Base-by-base conservation (phyloP, 2,113 vertebrate species). In the Rhegmatorhina hoffmannsi region DNA sequence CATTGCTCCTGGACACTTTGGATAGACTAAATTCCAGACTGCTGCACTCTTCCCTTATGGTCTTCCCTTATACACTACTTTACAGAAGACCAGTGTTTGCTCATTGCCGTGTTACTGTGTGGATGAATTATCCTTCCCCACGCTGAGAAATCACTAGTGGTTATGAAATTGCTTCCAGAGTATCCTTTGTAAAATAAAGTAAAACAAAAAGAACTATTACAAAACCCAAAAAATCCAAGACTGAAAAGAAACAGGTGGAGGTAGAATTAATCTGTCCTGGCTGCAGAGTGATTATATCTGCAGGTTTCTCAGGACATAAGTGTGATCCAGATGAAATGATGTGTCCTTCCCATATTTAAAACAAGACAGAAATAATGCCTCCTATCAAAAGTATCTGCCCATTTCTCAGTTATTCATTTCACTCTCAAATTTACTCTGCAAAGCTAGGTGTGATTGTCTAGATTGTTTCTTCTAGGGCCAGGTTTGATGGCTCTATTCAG, bases 401-500 rank as follows among this genome's bases (percentile, higher is more conserved):
- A 44, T 84, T 88, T 84, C 64, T 78, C 75, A 69, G 50, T 92
- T 86, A 74, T 59, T 87, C 78, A 60, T 82, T 94, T 90, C 74
- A 85, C 46, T 50, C 44, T 89, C 23, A 43, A 19, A 40, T 56
- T 87, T 66, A 75, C 17, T 64, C 64, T 64, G 49, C 25, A 66
- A 78, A 78, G 9, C 38, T 55, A 82, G 81, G 70, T 78, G 49
- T 78, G 70, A 89, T 95, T 93, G 64, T 44, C 33, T 34, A 86
- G 26, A 75, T 77, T 81, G 53, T 49, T 91, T 85, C 80, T 53
- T 72, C 66, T 52, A 52, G 46, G 55, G 59, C n/a, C 49, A 59
- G 38, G 44, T 82, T 70, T 77, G 59, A 93, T 85, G 69, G 64
- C 44, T 77, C 47, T 81, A 77, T 93, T 85, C 79, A 93, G 59